These are phyloP conservation scores for Alcis repandata DNA, from an alignment of 2,888 invertebrate species.

Conservation along the genomic window DNA sequence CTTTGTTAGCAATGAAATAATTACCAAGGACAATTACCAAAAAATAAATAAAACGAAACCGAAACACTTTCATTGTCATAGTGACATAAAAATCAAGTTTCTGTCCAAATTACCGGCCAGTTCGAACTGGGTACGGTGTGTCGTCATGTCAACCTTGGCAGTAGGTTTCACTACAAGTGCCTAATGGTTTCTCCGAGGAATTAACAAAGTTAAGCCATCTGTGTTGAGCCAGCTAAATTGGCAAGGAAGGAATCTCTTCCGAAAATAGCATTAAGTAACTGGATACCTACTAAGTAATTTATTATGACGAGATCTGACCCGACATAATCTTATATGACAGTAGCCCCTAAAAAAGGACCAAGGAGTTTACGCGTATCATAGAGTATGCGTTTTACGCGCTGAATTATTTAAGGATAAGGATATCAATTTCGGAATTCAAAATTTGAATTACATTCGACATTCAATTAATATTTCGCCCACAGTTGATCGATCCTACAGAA, in stretches of 20 bases:
- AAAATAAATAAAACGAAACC: slow-evolving; percentile 9
- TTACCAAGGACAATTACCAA: not conserved
- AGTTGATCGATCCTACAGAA: too few relatives aligned
- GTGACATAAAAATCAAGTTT: slow-evolving; percentile 16
- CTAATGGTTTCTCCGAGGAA: slow-evolving; percentile 21
- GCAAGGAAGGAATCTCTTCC: not conserved
- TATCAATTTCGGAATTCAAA: too few relatives aligned
- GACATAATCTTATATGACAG: too few relatives aligned
- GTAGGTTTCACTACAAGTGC: slow-evolving; percentile 24
- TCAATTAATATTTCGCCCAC: too few relatives aligned
- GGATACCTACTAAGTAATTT: too few relatives aligned
- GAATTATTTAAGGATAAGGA: too few relatives aligned
- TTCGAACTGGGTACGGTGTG: slow-evolving; percentile 4
- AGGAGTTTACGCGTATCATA: too few relatives aligned
- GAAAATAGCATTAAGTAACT: not conserved
- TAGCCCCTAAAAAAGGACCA: too few relatives aligned
- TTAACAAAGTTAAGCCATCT: slow-evolving; percentile 1
- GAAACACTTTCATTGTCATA: slow-evolving; percentile 12
- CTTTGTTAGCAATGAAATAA: too few relatives aligned
- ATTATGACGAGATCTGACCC: too few relatives aligned
- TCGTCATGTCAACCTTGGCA: slow-evolving; percentile 31
- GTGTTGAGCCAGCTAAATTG: not conserved
- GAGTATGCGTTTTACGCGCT: too few relatives aligned
- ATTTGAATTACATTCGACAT: too few relatives aligned
- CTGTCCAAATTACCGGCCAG: slow-evolving; percentile 7